These are phyloP conservation scores for Silurus aristotelis DNA, from an alignment of 2,797 vertebrate genomes.

Conservation along the genomic window DNA sequence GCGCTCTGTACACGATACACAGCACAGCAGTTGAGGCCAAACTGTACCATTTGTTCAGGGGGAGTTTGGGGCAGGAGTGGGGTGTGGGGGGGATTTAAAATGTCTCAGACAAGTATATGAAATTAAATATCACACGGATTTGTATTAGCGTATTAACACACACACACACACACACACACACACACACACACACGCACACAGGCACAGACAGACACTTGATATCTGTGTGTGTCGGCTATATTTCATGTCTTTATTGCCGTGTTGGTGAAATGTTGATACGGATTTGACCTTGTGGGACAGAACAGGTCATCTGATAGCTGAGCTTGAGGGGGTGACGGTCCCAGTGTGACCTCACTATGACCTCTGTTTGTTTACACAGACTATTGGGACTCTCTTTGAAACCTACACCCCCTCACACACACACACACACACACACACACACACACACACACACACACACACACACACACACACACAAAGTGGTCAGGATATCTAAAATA, in stretches of 20 bases:
- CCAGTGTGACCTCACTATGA: conserved; percentile 81
- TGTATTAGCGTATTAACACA: background rate
- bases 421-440: conserved; percentile 40
- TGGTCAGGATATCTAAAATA: background rate
- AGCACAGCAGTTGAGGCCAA: background rate
- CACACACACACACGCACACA: background rate
- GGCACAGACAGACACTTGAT: conserved; percentile 6
- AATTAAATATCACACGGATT: background rate
- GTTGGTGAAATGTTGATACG: conserved; percentile 52
- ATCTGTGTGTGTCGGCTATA: conserved; percentile 13
- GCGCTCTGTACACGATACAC: background rate
- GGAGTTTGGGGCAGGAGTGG: background rate
- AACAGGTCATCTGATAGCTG: conserved; percentile 48
- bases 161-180: conserved; percentile 8
- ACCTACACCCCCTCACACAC: conserved; percentile 64
- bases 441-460: conserved; percentile 25
- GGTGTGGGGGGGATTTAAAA: background rate
- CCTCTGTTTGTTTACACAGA: conserved; percentile 86
- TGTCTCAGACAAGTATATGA: conserved; percentile 1
- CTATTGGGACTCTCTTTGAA: conserved; percentile 83
- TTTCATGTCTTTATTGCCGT: conserved; percentile 7
- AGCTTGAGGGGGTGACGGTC: conserved; percentile 54
- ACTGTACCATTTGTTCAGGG: background rate
- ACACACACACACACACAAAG: background rate
- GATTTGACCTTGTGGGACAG: conserved; percentile 56